Percentiles rank a stretch among this genome's conserved stretches.
Conservation (phyloP, 2,888 invertebrate species). For the Anodontia alba region DNA sequence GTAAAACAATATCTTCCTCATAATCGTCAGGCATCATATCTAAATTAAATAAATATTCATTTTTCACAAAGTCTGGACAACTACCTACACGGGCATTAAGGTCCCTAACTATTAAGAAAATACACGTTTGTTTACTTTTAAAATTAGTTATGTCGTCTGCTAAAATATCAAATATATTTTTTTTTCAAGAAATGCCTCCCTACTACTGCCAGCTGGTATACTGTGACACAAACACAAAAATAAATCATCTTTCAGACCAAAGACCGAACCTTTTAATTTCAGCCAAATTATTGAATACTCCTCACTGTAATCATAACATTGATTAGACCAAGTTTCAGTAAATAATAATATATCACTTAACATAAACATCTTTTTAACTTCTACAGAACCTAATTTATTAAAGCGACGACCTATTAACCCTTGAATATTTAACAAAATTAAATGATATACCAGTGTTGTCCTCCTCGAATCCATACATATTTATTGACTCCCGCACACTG, state of each 20-base stretch:
- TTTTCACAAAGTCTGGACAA: constrained; percentile 11
- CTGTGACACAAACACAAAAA: constrained; percentile 26
- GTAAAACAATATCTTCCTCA: no score
- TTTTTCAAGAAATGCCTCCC: constrained; percentile 11
- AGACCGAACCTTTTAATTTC: not conserved
- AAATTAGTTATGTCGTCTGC: constrained; percentile 20
- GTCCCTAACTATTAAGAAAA: constrained; percentile 11
- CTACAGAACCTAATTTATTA: no score
- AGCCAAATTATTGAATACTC: not conserved
- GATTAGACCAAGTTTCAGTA: not conserved
- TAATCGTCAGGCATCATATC: constrained; percentile 15
- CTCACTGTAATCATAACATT: not conserved
- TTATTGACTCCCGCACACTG: no score
- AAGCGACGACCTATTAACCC: not conserved
- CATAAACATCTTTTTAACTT: no score
- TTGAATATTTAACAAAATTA: no score
- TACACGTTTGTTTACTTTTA: constrained; percentile 1
- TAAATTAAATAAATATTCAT: constrained; percentile 19
- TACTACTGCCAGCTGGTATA: constrained; percentile 25
- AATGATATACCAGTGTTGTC: no score
- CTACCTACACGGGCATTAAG: constrained; percentile 12
- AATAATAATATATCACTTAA: not conserved
- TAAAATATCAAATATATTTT: constrained; percentile 16
- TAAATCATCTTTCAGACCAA: constrained; percentile 8
- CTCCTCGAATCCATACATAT: not conserved